These are phyloP conservation scores for Pseudococcus viburni DNA, from an alignment of 2,888 invertebrate genomes.

Conservation along the genomic window DNA sequence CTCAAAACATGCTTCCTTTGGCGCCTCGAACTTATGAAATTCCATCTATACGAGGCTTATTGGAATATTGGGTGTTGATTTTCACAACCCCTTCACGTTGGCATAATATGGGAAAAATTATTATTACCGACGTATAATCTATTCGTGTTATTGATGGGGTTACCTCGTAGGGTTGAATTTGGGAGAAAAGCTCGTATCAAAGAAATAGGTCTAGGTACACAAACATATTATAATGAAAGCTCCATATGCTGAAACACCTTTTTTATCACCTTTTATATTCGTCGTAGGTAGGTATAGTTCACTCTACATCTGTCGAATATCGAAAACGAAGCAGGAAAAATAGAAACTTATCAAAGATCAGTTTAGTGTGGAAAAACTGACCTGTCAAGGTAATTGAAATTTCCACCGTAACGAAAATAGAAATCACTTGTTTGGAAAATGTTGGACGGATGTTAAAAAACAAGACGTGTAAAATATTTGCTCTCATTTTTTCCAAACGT, in stretches of 20 bases:
- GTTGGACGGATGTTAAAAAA: neutral
- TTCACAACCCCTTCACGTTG: neutral
- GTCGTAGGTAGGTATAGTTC: neutral
- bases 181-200: neutral
- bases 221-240: neutral
- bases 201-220: neutral
- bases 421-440: neutral
- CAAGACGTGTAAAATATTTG: neutral
- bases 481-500: neutral
- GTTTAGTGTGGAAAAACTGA: neutral
- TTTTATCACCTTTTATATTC: neutral
- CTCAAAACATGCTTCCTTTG: neutral
- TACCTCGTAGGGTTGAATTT: neutral
- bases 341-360: neutral
- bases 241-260: neutral
- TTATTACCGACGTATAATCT: neutral
- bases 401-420: neutral
- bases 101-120: neutral
- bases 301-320: neutral
- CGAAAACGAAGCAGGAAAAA: too few relatives aligned
- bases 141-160: neutral
- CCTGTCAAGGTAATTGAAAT: conserved; percentile 1
- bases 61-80: neutral
- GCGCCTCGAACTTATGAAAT: neutral
- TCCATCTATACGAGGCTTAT: neutral